A percentile compares a stretch with the other conserved stretches of the same genome.
phyloP scores from a whole-genome alignment of 2,888 invertebrate species.

The Pomacea canaliculata region DNA sequence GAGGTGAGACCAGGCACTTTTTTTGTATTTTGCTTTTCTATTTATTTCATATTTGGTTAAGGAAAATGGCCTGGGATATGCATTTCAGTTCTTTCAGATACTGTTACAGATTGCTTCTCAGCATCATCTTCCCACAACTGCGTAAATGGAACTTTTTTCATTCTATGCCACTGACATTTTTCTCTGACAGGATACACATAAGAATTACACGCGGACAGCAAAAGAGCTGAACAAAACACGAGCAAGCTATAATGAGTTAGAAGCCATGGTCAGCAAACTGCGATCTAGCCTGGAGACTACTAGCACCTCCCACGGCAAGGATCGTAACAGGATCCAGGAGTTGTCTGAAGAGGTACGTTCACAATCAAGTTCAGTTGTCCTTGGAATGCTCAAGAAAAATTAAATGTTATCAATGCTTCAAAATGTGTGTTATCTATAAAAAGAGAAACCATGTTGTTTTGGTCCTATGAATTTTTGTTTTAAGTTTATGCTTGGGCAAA shows the following conservation, averaged over 20 bases:
- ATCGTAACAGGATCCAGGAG: slow-evolving; percentile 53
- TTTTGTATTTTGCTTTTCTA: not conserved
- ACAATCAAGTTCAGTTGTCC: not conserved
- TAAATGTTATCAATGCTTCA: no score
- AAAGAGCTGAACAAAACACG: slow-evolving; percentile 61
- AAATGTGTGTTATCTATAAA: no score
- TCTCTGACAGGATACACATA: slow-evolving; percentile 14
- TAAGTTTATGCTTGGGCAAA: no score
- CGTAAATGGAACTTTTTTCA: no score
- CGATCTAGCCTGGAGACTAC: slow-evolving; percentile 56
- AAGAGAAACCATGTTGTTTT: no score
- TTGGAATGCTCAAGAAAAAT: not conserved
- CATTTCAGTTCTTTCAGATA: no score
- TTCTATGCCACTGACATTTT: no score
- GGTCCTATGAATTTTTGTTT: no score
- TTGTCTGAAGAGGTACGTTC: slow-evolving; percentile 58
- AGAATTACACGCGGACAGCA: slow-evolving; percentile 58
- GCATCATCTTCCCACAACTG: no score
- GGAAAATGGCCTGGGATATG: no score
- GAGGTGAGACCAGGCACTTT: slow-evolving; percentile 44
- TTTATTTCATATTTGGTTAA: not conserved
- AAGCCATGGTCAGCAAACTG: slow-evolving; percentile 51
- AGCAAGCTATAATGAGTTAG: slow-evolving; percentile 55
- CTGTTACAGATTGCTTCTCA: no score
- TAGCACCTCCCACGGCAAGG: slow-evolving; percentile 52